Base-by-base conservation (phyloP, 2,888 invertebrate species). In the Tyria jacobaeae region DNA sequence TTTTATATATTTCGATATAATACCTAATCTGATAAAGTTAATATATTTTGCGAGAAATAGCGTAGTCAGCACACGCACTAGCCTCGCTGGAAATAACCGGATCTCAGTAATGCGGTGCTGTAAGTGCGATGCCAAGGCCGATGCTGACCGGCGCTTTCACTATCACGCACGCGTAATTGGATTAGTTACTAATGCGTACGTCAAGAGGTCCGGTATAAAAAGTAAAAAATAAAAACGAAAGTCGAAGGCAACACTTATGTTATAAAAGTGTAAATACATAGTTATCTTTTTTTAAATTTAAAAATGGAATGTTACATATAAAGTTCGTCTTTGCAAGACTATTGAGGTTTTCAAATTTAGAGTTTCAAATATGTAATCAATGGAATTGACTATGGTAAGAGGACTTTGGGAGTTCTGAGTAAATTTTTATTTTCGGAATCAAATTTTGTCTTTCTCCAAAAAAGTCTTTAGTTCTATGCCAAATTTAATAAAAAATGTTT, bases 131-230 rank as follows among this genome's bases (percentile, higher is more conserved):
- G 70, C 73, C 86, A 87, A 87, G 87, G 87, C 82, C 86, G 81
- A 54, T 57, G 47, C 68, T 81, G 85, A 79, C 82, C 80, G 76
- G 57, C 68, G 77, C 86, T 85, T 86, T 85, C 85, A 83, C 86
- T 83, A 76, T 80, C 82, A 73, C 64, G 62, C 60, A 52, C 60
- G 49, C 54, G 61, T 73, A 78, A 78, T 76, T 76, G 71, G 76
- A 78, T 78, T 76, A 76, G 41, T 63, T 55, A 68, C 66, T 69
- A 75, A 71, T 60, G 44, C 54, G 37, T 50, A 55, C 51, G 62
- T 35, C 24, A 27, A 17, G 56, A 56, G 59, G 51, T 47, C n/a
- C n/a, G 14, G n/a, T 47, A 24, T 48, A 27, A 31, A 59, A 37
- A 31, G 21, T 6, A 31, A 41, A 49, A 48, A 27, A 44, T 17